Conservation (phyloP, 2,888 invertebrate species). For the Tachina grossa region DNA sequence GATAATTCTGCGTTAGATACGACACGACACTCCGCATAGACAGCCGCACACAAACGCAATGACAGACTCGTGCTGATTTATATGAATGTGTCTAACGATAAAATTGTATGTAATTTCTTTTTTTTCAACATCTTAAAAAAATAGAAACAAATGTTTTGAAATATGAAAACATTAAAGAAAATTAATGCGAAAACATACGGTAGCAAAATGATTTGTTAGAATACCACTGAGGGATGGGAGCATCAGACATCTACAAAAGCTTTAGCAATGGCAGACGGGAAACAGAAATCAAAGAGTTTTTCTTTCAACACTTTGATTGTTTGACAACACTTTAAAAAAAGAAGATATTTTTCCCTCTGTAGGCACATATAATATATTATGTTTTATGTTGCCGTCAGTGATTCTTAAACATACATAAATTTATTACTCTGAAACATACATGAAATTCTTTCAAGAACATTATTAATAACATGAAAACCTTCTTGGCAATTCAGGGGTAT, state of each 20-base stretch:
- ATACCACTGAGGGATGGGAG: not conserved
- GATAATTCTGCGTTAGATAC: conserved; percentile 2
- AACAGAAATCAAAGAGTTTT: conserved; percentile 37
- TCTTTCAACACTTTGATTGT: conserved; percentile 26
- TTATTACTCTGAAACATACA: too few species aligned
- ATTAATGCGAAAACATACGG: conserved; percentile 40
- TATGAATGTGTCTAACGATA: conserved; percentile 27
- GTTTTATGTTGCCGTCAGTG: conserved; percentile 29
- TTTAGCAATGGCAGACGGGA: conserved; percentile 13
- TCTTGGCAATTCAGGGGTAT: too few species aligned
- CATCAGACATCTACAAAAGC: not conserved
- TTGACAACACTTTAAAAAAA: not conserved
- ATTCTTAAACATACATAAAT: not conserved
- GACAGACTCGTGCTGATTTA: not conserved
- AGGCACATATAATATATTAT: not conserved
- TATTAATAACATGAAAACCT: too few species aligned
- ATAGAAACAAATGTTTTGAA: conserved; percentile 6
- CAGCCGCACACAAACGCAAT: not conserved
- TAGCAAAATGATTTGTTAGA: conserved; percentile 6
- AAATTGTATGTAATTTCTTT: conserved; percentile 4
- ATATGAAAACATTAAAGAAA: conserved; percentile 4
- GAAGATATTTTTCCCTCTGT: not conserved
- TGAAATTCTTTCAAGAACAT: too few species aligned
- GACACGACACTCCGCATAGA: not conserved
- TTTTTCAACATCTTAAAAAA: not conserved